A percentile compares a stretch with the other conserved stretches of the same genome.
Conservation (phyloP, 2,888 invertebrate species). For the Cataglyphis livida region DNA sequence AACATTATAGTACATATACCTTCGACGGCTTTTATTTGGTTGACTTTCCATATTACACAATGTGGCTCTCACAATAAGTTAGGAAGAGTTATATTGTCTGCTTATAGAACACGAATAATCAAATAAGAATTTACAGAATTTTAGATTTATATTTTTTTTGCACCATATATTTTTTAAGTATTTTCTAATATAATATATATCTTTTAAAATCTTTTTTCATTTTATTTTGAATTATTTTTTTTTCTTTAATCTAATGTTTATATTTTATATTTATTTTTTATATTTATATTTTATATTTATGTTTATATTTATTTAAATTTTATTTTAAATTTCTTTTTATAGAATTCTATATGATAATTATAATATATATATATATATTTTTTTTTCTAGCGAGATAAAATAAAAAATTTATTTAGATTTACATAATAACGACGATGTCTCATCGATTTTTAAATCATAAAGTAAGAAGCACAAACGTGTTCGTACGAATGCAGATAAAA, state of each 20-base stretch:
- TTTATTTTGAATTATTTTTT: not conserved
- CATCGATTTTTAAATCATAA: not conserved
- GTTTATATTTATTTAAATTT: too few relatives aligned
- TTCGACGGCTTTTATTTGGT: not conserved
- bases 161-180: too few relatives aligned
- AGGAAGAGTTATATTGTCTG: not conserved
- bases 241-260: not conserved
- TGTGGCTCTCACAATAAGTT: too few relatives aligned
- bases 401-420: not conserved
- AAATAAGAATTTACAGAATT: not conserved
- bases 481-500: not conserved
- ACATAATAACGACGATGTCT: not conserved
- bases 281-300: too few relatives aligned
- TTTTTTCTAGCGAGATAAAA: not conserved
- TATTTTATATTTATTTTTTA: too few relatives aligned
- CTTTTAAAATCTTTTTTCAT: not conserved
- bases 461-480: not conserved
- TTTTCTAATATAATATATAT: not conserved
- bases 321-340: not conserved
- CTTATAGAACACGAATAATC: not conserved
- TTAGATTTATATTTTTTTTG: too few relatives aligned
- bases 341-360: not conserved
- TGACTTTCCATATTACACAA: not conserved
- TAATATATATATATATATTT: not conserved
- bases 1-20: not conserved